Percentiles rank a stretch among this genome's conserved stretches.
These are phyloP conservation scores for Eupithecia exiguata DNA, from an alignment of 2,888 invertebrate species.

Conservation along the genomic window DNA sequence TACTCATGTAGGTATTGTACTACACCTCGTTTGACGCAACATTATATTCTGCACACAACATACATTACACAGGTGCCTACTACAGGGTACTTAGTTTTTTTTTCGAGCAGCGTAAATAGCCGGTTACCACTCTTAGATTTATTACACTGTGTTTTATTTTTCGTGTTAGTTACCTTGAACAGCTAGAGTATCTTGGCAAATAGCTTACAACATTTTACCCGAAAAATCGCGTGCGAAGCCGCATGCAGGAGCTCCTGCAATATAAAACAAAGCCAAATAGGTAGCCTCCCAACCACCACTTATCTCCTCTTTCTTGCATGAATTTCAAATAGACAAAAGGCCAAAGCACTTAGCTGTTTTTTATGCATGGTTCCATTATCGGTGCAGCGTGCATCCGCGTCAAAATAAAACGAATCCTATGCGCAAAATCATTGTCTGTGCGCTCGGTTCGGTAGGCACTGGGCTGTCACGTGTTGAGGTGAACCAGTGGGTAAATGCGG, in stretches of 20 bases:
- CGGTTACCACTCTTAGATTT: neutral
- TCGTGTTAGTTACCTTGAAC: neutral
- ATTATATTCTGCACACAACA: neutral
- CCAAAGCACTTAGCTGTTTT: slow-evolving; percentile 48
- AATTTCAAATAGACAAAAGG: slow-evolving; percentile 40
- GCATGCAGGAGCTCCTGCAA: neutral
- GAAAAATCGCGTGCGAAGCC: neutral
- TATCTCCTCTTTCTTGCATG: slow-evolving; percentile 34
- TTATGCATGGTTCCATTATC: slow-evolving; percentile 61
- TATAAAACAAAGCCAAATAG: slow-evolving; percentile 3
- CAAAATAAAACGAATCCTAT: slow-evolving; percentile 67
- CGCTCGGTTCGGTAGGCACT: slow-evolving; percentile 58
- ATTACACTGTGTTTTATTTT: neutral
- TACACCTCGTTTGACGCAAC: neutral
- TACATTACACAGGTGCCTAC: neutral
- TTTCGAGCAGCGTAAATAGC: neutral
- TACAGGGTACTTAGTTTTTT: neutral
- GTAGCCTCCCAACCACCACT: slow-evolving; percentile 17
- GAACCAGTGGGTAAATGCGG: slow-evolving; percentile 26
- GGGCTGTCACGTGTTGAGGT: slow-evolving; percentile 31
- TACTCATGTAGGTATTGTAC: neutral
- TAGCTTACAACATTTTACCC: neutral
- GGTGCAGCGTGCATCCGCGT: slow-evolving; percentile 56
- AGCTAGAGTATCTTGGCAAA: neutral
- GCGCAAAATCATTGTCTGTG: slow-evolving; percentile 62